Percentiles rank a stretch among this genome's conserved stretches.
phyloP scores from a whole-genome alignment of 2,888 invertebrate genomes.

The Chrysotoxum bicinctum region DNA sequence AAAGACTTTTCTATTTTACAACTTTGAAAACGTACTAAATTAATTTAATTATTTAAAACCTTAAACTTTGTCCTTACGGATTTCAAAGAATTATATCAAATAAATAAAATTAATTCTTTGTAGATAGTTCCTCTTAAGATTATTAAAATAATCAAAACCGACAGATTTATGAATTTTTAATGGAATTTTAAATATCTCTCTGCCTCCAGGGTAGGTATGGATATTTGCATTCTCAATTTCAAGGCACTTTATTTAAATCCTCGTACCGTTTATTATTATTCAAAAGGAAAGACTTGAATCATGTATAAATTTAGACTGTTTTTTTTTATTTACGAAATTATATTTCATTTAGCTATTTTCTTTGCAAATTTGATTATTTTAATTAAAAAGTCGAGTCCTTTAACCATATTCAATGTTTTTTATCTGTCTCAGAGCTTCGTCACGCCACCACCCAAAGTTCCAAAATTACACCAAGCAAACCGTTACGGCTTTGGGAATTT shows the following conservation, averaged over 20 bases:
- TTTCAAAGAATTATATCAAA: too few relatives aligned
- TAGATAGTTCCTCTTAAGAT: too few relatives aligned
- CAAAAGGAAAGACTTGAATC: background rate
- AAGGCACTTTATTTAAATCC: background rate
- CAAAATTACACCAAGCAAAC: background rate
- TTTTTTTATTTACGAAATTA: too few relatives aligned
- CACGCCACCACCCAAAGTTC: background rate
- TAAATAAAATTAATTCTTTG: too few relatives aligned
- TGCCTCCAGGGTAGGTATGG: too few relatives aligned
- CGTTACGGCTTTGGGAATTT: background rate
- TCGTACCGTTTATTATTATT: background rate
- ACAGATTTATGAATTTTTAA: too few relatives aligned
- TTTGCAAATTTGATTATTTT: constrained; percentile 21
- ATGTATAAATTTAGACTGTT: background rate
- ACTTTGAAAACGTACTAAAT: too few relatives aligned
- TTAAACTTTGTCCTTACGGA: too few relatives aligned
- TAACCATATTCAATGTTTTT: background rate
- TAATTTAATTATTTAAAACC: too few relatives aligned
- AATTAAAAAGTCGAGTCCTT: constrained; percentile 6
- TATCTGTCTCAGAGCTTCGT: background rate
- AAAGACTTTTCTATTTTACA: too few relatives aligned
- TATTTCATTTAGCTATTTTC: background rate
- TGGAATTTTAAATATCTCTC: too few relatives aligned
- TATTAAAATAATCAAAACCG: too few relatives aligned
- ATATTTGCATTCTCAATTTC: background rate